phyloP scores from a whole-genome alignment of 2,113 vertebrate species.

The Microcebus murinus region DNA sequence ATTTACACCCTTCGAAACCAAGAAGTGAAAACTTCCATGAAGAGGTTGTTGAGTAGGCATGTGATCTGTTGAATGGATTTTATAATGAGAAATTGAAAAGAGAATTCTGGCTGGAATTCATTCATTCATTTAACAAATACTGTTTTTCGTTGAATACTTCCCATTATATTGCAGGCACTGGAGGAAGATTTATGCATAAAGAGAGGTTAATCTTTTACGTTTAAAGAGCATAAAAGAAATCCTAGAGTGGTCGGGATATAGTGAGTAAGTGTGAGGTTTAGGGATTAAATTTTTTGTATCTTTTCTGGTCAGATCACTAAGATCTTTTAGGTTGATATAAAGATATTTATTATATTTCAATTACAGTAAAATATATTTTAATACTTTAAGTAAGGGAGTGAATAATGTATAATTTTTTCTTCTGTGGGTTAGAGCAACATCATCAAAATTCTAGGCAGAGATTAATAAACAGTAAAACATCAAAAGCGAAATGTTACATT shows the following conservation, averaged over 20 bases:
- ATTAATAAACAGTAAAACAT: background rate
- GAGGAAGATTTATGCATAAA: no score
- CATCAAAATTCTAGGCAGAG: background rate
- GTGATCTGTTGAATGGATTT: background rate
- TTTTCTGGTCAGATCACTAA: background rate
- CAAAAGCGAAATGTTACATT: background rate
- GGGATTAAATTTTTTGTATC: background rate
- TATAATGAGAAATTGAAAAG: background rate
- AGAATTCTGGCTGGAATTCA: background rate
- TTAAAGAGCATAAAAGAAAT: background rate
- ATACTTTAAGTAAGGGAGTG: background rate
- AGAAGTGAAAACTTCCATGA: slow-evolving; percentile 69
- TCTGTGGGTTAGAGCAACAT: background rate
- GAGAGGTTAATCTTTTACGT: background rate
- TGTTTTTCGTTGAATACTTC: background rate
- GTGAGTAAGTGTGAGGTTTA: background rate
- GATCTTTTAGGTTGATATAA: background rate
- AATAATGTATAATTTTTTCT: background rate
- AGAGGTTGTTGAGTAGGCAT: background rate
- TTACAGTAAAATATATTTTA: background rate
- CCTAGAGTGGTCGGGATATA: background rate
- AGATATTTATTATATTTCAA: background rate
- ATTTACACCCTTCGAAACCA: slow-evolving; percentile 75
- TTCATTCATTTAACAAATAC: background rate
- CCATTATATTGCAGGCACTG: background rate